A percentile compares a stretch with the other conserved stretches of the same genome.
Conservation (phyloP, 2,797 vertebrate genomes). For the Eulemur mongoz region DNA sequence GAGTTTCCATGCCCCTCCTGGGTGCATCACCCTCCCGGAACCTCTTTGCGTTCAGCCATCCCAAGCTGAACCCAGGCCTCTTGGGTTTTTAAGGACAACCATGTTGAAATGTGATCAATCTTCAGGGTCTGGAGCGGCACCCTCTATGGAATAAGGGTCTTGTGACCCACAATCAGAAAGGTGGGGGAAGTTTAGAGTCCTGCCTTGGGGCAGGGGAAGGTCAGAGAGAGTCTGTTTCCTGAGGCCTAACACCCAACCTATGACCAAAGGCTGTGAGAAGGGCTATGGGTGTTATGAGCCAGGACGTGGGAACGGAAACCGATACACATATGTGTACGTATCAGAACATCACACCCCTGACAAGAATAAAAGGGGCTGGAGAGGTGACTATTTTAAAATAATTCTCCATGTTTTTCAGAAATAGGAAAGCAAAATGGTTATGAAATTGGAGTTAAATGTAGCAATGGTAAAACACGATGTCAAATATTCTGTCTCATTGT, state of each 20-base stretch:
- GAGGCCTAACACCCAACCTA: background rate
- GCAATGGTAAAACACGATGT: background rate
- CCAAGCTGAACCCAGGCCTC: background rate
- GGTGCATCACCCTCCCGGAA: background rate
- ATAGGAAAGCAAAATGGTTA: background rate
- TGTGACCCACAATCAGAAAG: background rate
- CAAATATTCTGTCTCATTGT: background rate
- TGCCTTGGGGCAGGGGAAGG: background rate
- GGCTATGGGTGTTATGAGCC: background rate
- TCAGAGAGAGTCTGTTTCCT: background rate
- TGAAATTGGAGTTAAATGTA: slow-evolving; percentile 29
- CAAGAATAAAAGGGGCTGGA: background rate
- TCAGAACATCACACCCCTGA: background rate
- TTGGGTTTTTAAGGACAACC: background rate
- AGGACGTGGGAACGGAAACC: background rate
- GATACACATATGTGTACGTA: background rate
- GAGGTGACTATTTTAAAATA: slow-evolving; percentile 25
- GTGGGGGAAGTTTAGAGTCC: background rate
- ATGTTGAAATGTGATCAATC: background rate
- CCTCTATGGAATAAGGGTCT: background rate
- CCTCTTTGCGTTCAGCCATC: background rate
- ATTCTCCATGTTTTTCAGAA: background rate
- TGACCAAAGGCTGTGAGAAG: background rate
- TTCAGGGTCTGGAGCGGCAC: background rate
- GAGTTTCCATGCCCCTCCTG: background rate